Evolutionary conservation across 2,797 vertebrate genomes (phyloP), one percentile per base, ranked within the genome.

Genomic region (Etheostoma nigrum): DNA sequence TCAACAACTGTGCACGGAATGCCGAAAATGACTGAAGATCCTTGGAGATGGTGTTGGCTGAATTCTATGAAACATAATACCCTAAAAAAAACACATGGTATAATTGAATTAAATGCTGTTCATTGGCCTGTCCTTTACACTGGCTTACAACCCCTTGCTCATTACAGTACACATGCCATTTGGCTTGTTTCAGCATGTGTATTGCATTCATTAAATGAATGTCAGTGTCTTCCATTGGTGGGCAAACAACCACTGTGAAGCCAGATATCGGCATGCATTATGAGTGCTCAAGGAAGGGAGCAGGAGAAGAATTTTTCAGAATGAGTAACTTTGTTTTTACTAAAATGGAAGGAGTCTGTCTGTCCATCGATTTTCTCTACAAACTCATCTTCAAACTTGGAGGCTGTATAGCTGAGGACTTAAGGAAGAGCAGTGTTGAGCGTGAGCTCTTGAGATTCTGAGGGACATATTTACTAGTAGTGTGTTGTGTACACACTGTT

Each of bases 41-140:
- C 45, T 42, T 18, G 48, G 13, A 66, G 44, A 40, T 5, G 7
- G 14, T 30, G 48, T 74, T 58, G 44, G 58, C 19, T 59, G 44
- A 60, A 42, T 66, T 45, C 45, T 78, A 68, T 75, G 74, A 67
- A 65, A 71, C 27, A 60, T 45, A 68, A 51, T 30, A 68, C 1
- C 21, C 40, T 33, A 10, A 72, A n/a, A 67, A 27, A 27, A 74
- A 69, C 61, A 75, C 64, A 63, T 19, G 1, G 45, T 72, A n/a
- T 44, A 67, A 74, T 74, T 79, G 62, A 21, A 62, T 74, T 54
- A 71, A 70, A 64, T 25, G 0, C 16, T 58, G 18, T 61, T 78
- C 64, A 23, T 5, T 72, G 63, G 57, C 4, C 6, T 63, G 58
- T 40, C 9, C 2, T 4, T 59, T 12, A 51, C 49, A 63, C 51